phyloP scores from a whole-genome alignment of 2,888 invertebrate species.

The Leucophenga maculata region DNA sequence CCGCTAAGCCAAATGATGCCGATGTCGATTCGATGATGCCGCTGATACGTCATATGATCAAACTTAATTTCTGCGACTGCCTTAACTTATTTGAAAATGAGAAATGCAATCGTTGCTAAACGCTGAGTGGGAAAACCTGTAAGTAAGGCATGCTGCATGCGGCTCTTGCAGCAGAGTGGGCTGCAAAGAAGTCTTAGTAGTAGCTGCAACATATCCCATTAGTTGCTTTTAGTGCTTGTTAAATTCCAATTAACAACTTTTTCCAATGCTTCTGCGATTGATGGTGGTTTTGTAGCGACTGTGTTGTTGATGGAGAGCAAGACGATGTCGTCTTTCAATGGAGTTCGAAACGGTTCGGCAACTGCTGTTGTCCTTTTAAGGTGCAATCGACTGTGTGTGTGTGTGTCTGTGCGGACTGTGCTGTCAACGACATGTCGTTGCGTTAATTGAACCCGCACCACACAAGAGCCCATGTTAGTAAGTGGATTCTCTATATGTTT shows the following conservation, averaged over 20 bases:
- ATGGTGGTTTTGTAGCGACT: constrained; percentile 11
- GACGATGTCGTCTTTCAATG: too few relatives aligned
- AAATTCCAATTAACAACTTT: constrained; percentile 68
- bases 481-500: constrained; percentile 43
- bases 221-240: constrained; percentile 65
- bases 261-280: neutral
- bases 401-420: constrained; percentile 1
- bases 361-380: constrained; percentile 1
- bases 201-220: constrained; percentile 50
- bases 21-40: neutral
- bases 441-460: constrained; percentile 62
- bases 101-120: constrained; percentile 5
- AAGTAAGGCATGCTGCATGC: constrained; percentile 18
- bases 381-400: neutral
- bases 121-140: constrained; percentile 46
- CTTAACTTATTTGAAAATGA: constrained; percentile 4
- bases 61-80: constrained; percentile 56
- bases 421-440: constrained; percentile 41
- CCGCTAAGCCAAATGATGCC: neutral
- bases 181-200: constrained; percentile 13
- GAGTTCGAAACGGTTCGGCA: neutral
- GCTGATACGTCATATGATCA: constrained; percentile 31
- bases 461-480: constrained; percentile 33
- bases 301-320: neutral
- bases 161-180: constrained; percentile 22